A percentile compares a stretch with the other conserved stretches of the same genome.
phyloP scores from a whole-genome alignment of 2,888 invertebrate genomes.

The Bruchidius siliquastri region DNA sequence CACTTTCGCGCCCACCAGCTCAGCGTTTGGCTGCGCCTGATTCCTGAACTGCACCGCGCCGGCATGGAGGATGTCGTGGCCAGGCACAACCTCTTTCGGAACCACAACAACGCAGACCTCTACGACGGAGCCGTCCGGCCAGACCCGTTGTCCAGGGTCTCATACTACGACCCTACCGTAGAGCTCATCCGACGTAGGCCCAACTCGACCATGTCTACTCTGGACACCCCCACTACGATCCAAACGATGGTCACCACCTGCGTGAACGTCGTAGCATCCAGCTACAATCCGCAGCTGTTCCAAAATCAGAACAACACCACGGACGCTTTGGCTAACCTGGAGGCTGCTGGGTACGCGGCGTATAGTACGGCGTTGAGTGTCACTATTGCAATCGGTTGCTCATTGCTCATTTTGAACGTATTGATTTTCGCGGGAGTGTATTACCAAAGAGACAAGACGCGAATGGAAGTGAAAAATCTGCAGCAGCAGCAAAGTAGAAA shows the following conservation, averaged over 20 bases:
- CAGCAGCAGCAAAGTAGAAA: constrained; percentile 74
- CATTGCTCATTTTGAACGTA: constrained; percentile 74
- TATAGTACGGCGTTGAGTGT: constrained; percentile 74
- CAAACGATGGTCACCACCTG: constrained; percentile 69
- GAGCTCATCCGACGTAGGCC: constrained; percentile 58
- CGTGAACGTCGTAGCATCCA: constrained; percentile 54
- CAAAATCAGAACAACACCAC: constrained; percentile 60
- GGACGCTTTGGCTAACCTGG: constrained; percentile 73
- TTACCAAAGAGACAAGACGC: constrained; percentile 73
- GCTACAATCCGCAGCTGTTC: constrained; percentile 53
- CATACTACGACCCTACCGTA: constrained; percentile 59
- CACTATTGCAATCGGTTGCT: constrained; percentile 78
- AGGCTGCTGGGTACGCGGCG: constrained; percentile 72
- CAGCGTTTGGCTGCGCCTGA: constrained; percentile 90
- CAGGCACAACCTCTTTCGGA: constrained; percentile 82
- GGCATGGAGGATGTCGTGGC: constrained; percentile 87
- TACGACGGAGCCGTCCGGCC: constrained; percentile 87
- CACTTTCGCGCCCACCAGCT: constrained; percentile 93
- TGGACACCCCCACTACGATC: constrained; percentile 63
- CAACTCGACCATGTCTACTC: constrained; percentile 55
- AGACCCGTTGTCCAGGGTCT: constrained; percentile 68
- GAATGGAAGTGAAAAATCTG: constrained; percentile 70
- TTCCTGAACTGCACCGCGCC: constrained; percentile 84
- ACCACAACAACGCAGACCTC: constrained; percentile 81
- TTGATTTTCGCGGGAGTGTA: constrained; percentile 81